Evolutionary conservation across 2,797 vertebrate genomes (phyloP).

Genomic region (Morus bassanus): DNA sequence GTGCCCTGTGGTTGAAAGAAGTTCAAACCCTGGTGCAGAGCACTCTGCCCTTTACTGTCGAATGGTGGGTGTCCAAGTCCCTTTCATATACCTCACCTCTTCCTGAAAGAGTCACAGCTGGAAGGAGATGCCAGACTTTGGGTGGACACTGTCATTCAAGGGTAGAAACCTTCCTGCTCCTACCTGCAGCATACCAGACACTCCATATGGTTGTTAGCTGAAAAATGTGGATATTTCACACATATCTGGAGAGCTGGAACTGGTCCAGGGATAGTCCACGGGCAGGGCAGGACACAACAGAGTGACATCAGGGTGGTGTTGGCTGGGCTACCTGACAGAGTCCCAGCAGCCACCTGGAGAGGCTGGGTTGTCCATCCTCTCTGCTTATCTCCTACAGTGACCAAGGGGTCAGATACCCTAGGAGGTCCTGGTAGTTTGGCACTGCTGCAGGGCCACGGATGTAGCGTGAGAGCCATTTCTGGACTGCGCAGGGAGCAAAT

Average conservation of each 20-base stretch:
- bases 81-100: neutral
- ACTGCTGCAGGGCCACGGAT: neutral
- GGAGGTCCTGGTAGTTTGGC: neutral
- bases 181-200: neutral
- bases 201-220: neutral
- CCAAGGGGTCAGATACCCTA: neutral
- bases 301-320: neutral
- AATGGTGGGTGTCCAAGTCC: neutral
- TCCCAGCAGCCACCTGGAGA: neutral
- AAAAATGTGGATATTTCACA: neutral
- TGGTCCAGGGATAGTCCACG: neutral
- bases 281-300: neutral
- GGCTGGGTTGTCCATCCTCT: neutral
- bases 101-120: neutral
- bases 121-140: neutral
- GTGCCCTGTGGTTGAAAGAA: neutral
- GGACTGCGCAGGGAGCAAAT: neutral
- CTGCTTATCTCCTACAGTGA: neutral
- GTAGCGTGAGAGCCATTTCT: neutral
- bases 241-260: fast-evolving
- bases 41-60: neutral
- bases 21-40: neutral
- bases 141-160: neutral
- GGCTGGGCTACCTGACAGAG: neutral
- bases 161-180: neutral